Conservation (phyloP, 2,797 vertebrate genomes). For the Scyliorhinus canicula region DNA sequence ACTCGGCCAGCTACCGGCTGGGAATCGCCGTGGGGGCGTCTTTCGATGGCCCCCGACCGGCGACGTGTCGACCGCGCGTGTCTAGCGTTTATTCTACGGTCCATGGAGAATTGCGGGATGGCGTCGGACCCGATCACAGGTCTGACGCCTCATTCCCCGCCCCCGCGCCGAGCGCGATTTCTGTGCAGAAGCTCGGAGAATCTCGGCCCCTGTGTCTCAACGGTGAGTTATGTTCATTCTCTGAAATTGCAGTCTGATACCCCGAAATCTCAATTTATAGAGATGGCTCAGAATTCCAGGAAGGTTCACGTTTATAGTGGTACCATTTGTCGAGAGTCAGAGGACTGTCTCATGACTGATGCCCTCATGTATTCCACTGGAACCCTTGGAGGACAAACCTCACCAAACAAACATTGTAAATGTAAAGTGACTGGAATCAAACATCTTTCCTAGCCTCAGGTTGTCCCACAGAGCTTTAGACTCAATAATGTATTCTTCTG, state of each 20-base stretch:
- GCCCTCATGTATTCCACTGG: background rate
- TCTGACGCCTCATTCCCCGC: too few species aligned
- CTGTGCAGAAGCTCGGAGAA: too few species aligned
- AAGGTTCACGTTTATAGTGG: background rate
- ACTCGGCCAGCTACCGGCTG: too few species aligned
- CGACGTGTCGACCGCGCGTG: too few species aligned
- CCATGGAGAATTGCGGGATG: too few species aligned
- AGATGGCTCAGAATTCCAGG: background rate
- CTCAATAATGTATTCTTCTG: background rate
- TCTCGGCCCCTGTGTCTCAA: too few species aligned
- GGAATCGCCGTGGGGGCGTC: too few species aligned
- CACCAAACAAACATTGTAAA: background rate
- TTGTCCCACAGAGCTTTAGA: background rate
- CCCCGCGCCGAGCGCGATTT: too few species aligned
- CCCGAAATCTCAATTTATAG: background rate
- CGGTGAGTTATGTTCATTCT: background rate
- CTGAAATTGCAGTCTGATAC: background rate
- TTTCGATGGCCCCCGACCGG: too few species aligned
- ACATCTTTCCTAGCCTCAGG: background rate
- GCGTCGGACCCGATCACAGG: too few species aligned
- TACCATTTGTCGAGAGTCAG: background rate
- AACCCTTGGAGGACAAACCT: background rate
- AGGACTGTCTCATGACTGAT: background rate
- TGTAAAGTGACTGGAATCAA: background rate
- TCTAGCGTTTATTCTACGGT: too few species aligned